These are phyloP conservation scores for Mycteria americana DNA, from an alignment of 2,797 vertebrate genomes.

Conservation along the genomic window DNA sequence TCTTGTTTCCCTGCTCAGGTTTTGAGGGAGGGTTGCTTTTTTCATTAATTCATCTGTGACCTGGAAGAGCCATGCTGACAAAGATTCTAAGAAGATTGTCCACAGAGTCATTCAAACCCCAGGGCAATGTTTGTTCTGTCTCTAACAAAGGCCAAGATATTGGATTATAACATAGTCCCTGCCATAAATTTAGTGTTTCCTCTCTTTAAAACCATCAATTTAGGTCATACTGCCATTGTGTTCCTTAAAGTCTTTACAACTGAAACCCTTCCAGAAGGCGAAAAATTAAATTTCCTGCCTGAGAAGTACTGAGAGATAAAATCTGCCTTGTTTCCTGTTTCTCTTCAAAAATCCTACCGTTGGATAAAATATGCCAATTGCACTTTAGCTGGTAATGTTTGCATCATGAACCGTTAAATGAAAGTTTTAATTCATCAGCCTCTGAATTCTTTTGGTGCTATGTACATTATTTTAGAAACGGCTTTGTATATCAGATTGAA, in stretches of 20 bases:
- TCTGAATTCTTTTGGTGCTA: neutral
- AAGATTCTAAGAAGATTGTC: neutral
- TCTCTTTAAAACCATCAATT: constrained; percentile 1
- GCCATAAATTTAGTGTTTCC: neutral
- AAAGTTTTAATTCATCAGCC: neutral
- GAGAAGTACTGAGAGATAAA: neutral
- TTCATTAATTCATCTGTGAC: neutral
- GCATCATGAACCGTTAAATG: neutral
- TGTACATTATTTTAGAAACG: neutral
- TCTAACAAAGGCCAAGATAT: neutral
- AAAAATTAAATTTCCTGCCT: constrained; percentile 41
- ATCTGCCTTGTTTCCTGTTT: constrained; percentile 2
- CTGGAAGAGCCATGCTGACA: neutral
- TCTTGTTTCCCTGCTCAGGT: neutral
- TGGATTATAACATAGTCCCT: neutral
- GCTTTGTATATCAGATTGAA: neutral
- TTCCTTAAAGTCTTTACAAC: constrained; percentile 4
- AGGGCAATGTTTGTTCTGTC: neutral
- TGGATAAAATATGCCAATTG: neutral
- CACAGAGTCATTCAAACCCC: neutral
- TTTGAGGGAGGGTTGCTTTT: neutral
- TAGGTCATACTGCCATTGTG: neutral
- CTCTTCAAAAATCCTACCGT: neutral
- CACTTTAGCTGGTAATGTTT: neutral
- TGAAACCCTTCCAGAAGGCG: neutral